Conservation (phyloP, 2,888 invertebrate genomes). For the Oscheius sp. region DNA sequence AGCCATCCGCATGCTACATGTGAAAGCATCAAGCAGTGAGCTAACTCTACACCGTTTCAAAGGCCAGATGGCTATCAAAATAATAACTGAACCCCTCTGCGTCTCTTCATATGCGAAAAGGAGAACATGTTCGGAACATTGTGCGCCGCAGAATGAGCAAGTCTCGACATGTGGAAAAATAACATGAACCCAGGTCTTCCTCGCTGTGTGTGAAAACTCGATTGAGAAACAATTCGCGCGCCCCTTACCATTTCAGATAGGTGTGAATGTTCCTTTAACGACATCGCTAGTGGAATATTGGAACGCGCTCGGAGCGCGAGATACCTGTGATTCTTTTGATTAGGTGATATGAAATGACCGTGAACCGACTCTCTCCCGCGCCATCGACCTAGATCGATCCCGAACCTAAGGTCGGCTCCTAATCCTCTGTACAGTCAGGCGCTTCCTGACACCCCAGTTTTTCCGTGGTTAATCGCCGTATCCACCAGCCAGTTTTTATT, state of each 20-base stretch:
- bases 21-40: too few species aligned
- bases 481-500: constrained; percentile 1
- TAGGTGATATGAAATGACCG: constrained; percentile 39
- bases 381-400: constrained; percentile 35
- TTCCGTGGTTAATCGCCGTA: constrained; percentile 11
- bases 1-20: too few species aligned
- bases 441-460: constrained; percentile 29
- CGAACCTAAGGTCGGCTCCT: constrained; percentile 32
- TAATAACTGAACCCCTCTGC: too few species aligned
- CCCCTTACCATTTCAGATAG: not conserved
- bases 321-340: constrained; percentile 30
- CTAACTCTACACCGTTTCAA: too few species aligned
- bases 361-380: constrained; percentile 29
- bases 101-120: too few species aligned
- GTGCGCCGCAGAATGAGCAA: too few species aligned
- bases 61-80: too few species aligned
- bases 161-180: too few species aligned
- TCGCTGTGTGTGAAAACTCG: too few species aligned
- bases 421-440: constrained; percentile 35
- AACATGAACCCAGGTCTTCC: too few species aligned
- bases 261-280: constrained; percentile 22
- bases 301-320: constrained; percentile 17
- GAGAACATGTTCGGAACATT: too few species aligned
- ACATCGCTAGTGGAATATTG: constrained; percentile 23
- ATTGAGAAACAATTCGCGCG: too few species aligned